phyloP scores from a whole-genome alignment of 2,888 invertebrate species.

The Cloeon dipterum region DNA sequence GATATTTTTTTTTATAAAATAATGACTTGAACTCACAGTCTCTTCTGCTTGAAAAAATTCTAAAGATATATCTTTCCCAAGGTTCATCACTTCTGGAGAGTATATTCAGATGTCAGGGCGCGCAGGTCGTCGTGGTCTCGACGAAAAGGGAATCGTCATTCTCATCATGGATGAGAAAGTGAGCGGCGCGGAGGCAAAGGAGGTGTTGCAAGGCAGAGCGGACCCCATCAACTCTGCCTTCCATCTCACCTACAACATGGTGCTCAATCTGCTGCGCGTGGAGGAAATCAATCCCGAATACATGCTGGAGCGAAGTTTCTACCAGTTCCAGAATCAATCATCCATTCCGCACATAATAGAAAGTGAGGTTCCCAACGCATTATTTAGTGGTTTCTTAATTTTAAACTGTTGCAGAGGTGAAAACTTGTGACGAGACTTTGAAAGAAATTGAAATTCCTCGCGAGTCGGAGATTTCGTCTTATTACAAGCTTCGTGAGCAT shows the following conservation, averaged over 20 bases:
- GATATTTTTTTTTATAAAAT: constrained; percentile 1
- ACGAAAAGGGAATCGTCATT: constrained; percentile 93
- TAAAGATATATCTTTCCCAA: too few species aligned
- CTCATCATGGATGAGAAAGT: constrained; percentile 97
- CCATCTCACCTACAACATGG: constrained; percentile 99
- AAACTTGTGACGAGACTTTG: constrained; percentile 37
- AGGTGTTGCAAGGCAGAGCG: constrained; percentile 69
- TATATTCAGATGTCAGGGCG: constrained; percentile 99
- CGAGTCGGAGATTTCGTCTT: constrained; percentile 53
- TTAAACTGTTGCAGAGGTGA: constrained; percentile 31
- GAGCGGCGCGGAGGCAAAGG: constrained; percentile 47
- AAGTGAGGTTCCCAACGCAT: constrained; percentile 30
- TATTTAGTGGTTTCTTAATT: constrained; percentile 3
- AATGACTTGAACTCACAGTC: constrained; percentile 3
- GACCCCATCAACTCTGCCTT: constrained; percentile 98
- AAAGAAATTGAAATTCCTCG: constrained; percentile 39
- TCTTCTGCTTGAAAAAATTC: too few species aligned
- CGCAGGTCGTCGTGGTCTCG: constrained; percentile 89
- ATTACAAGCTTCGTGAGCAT: constrained; percentile 66
- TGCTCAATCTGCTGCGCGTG: constrained; percentile 80
- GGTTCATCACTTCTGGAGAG: constrained; percentile 75
- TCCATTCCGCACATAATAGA: constrained; percentile 75
- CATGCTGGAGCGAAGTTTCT: constrained; percentile 95
- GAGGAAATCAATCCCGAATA: constrained; percentile 99
- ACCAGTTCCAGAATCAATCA: constrained; percentile 96